phyloP scores from a whole-genome alignment of 2,113 vertebrate species.

The Suricata suricatta region DNA sequence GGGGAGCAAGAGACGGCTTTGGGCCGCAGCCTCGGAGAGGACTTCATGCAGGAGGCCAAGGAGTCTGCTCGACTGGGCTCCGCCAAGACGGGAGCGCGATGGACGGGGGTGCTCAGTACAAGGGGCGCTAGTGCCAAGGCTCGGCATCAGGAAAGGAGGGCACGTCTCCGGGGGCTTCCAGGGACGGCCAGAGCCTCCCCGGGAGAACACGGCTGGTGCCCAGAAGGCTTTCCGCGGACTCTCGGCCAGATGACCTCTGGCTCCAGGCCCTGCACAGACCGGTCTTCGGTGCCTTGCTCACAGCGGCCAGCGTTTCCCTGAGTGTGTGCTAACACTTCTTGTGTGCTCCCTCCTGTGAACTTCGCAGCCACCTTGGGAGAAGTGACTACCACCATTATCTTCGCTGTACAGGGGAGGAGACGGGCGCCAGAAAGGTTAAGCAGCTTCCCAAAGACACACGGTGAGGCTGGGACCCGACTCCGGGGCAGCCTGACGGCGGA shows the following conservation, averaged over 20 bases:
- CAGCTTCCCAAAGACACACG: neutral
- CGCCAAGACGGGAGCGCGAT: neutral
- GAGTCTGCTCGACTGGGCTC: neutral
- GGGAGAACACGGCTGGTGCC: neutral
- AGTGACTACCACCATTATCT: neutral
- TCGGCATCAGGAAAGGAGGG: neutral
- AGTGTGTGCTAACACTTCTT: neutral
- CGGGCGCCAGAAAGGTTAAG: slow-evolving; percentile 1
- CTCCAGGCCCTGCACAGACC: neutral
- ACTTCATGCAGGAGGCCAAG: neutral
- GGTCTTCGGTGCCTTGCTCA: neutral
- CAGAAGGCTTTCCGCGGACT: neutral
- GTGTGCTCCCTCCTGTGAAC: neutral
- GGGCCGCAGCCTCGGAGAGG: neutral
- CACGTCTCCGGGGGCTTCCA: neutral
- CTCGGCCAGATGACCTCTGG: no score
- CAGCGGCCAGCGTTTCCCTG: neutral
- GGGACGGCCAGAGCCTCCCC: no score
- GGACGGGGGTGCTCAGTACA: neutral
- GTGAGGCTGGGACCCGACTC: neutral
- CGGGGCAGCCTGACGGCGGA: neutral
- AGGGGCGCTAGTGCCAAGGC: neutral
- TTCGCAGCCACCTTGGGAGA: neutral
- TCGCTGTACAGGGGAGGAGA: neutral
- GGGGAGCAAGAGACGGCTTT: neutral